A percentile compares a stretch with the other conserved stretches of the same genome.
These are phyloP conservation scores for Calcarius lapponicus DNA, from an alignment of 2,797 vertebrate genomes.

Conservation along the genomic window DNA sequence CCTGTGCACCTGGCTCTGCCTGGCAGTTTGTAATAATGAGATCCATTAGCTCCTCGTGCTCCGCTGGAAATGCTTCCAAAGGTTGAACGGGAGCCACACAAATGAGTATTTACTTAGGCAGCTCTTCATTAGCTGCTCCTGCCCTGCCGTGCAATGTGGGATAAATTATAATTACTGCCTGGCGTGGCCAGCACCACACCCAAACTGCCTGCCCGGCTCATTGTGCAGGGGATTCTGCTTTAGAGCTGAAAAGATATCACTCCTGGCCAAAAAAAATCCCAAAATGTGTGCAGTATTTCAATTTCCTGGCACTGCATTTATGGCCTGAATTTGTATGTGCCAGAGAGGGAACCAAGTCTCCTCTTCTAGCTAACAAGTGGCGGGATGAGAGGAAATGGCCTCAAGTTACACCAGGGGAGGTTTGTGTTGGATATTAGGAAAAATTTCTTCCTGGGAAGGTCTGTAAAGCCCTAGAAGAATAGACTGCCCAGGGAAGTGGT, in stretches of 20 bases:
- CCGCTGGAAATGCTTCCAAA: conserved; percentile 14
- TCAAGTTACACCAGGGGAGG: neutral
- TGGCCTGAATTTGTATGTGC: rapidly evolving
- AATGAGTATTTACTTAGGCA: conserved; percentile 50
- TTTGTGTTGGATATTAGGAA: neutral
- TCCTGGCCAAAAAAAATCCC: neutral
- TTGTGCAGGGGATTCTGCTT: neutral
- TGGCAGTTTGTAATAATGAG: neutral
- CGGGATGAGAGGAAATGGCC: neutral
- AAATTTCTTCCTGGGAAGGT: neutral
- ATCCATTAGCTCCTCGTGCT: neutral
- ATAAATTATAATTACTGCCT: conserved; percentile 19
- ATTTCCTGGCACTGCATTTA: neutral
- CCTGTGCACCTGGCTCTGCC: neutral
- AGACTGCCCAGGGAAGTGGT: neutral
- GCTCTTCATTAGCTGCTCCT: conserved; percentile 41
- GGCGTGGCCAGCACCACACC: neutral
- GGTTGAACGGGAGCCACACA: neutral
- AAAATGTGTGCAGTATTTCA: neutral
- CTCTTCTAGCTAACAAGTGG: neutral
- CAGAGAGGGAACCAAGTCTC: neutral
- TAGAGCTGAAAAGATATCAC: neutral
- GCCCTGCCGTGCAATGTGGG: neutral
- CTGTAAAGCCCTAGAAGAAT: neutral
- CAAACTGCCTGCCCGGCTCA: neutral